Evolutionary conservation across 1,140 invertebrate genomes (phyloP), one percentile per base, ranked within the genome.

Genomic region (Lutraria rhynchaena): DNA sequence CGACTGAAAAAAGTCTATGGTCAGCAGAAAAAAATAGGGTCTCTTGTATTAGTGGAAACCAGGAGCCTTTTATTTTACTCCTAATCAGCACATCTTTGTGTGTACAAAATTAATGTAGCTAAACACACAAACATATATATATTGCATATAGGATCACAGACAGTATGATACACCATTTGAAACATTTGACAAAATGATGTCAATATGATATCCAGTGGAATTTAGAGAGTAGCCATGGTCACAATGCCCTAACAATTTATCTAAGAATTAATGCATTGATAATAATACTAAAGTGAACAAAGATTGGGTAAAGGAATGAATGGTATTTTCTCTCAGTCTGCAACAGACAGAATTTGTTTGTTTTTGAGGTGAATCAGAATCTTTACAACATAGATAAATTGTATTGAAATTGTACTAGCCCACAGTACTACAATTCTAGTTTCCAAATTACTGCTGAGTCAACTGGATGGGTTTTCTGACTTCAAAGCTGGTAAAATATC

Each of bases 341-440:
- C 11, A 55, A 57, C 37, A 57, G 33, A 55, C 69, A 55, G 49
- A 67, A 29, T 71, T 44, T 71, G 69, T 71, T 71, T 71, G 53
- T 55, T 71, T 71, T 71, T 71, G n/a, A 71, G 69, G 69, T 55
- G 69, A 71, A 55, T 71, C 51, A 57, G 31, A 24, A 37, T 19
- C 69, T 27, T 51, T 24, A 19, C 27, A 55, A 53, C 35, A 37
- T 7, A 71, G 49, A 71, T 55, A 55, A 55, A 71, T 71, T 71
- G 49, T 46, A 37, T 67, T 67, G 44, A 49, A 27, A 67, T 67
- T 27, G 63, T 44, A 49, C 49, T 67, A 15, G 24, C 41, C 63
- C 22, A 67, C 63, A 67, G 63, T 46, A 67, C 63, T 67, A 67
- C 41, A 67, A 49, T 67, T 67, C 63, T 46, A 9, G 17, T 31